Evolutionary conservation across 92 coral and sea anemone genomes (phyloP), one percentile per base, ranked within the genome.

Genomic region (Umimayanthus kanabou): DNA sequence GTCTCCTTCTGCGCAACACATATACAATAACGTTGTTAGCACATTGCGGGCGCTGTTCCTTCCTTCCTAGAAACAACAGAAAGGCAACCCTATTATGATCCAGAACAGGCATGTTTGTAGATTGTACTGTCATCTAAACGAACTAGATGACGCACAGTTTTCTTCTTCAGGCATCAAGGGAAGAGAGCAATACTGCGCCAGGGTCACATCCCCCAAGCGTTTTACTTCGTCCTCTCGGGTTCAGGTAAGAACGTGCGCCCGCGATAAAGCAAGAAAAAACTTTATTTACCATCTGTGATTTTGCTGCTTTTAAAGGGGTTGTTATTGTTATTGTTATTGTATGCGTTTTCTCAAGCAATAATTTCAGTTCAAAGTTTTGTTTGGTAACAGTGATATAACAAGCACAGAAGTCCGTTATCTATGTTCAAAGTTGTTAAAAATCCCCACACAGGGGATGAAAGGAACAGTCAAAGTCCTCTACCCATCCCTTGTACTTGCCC

Each of bases 121-220:
- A 1, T 30, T 25, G 49, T 69, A 39, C 23, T 23, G 23, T 1
- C 28, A 29, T n/a, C 22, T 77, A 40, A 0, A 85, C 55, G 16
- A 14, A 13, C 0, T 0, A 53, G 37, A 2, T 4, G 9, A 28
- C 22, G 14, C 47, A 33, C 25, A 43, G 42, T 14, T 71, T 82
- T 53, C 58, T 61, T 43, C 58, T 70, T 29, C 57, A 96, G 98
- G 16, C 98, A 96, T 80, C 92, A 93, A 43, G 85, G 95, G 39
- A 96, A 96, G 80, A 89, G 98, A 92, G 96, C 98, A 11, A 90
- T 96, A 37, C 87, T 96, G 30, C 89, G 98, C 15, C 98, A 96
- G 87, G 98, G 98, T 0, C 98, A 96, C 80, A 94, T 95, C 55
- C 98, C 98, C 33, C 98, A 96, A 85, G 98, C 98, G 66, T 96